Evolutionary conservation across 2,113 vertebrate genomes (phyloP), one percentile per base, ranked within the genome.

Genomic region (Petrocephalus microphthalmus): DNA sequence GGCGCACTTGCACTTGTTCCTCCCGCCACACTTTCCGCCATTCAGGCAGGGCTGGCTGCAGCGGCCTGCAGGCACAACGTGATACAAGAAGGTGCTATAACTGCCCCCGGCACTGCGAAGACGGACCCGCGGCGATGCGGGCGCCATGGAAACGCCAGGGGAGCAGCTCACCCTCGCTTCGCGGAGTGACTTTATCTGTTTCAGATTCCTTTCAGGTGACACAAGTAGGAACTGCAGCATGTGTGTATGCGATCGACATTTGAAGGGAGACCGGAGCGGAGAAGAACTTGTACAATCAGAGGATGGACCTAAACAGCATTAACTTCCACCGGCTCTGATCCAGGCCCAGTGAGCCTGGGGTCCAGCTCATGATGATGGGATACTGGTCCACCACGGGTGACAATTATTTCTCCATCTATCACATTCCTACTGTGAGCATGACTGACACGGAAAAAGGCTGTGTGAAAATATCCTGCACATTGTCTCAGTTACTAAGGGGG

Each of bases 11-110:
- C 97, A 98, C 90, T 97, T 98, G 91, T 96, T 97, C 93, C 92
- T 97, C n/a, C 97, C 96, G 15, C 94, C 96, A 92, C 97, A 98
- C 95, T 96, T 98, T 67, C 97, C 97, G 93, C 96, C 97, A 60
- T 98, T 97, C 91, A 93, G 93, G 93, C 97, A 98, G 11, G 95
- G 93, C 85, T 97, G 96, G 11, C 94, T 94, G 90, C 97, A 98
- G 94, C 96, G 97, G 94, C 96, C 97, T 98, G 90, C 60, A 92
- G 91, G 56, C 2, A 37, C 11, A 78, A 83, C 54, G 51, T 45
- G 22, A 33, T 20, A 71, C 17, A 45, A 1, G n/a, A 10, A 10
- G 25, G 29, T 5, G 45, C 22, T n/a, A 47, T 22, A 42, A 42
- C 33, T 7, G n/a, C 33, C 13, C 2, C 52, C 52, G 5, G 7